phyloP scores from a whole-genome alignment of 2,888 invertebrate genomes.

The Coecobrya sp. region DNA sequence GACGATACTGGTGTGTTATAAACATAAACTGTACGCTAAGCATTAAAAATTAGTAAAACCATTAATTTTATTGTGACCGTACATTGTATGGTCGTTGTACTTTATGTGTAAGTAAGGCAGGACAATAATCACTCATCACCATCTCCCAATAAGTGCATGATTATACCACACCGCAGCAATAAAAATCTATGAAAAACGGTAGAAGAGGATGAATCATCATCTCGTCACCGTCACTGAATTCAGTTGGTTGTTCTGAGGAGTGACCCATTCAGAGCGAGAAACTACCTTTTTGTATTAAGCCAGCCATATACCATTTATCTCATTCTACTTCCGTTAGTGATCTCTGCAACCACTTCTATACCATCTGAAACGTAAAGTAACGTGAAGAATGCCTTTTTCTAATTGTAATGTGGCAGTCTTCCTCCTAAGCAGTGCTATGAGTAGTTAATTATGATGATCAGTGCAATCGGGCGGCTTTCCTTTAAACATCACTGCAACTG shows the following conservation, averaged over 20 bases:
- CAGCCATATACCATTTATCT: slow-evolving; percentile 40
- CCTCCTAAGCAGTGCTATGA: too few species aligned
- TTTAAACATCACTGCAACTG: background rate
- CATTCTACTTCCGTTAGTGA: slow-evolving; percentile 73
- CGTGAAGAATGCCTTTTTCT: too few species aligned
- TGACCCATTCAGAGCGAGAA: slow-evolving; percentile 55
- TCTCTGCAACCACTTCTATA: slow-evolving; percentile 48
- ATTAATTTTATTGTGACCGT: slow-evolving; percentile 45
- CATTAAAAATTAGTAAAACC: slow-evolving; percentile 44
- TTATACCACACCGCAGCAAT: slow-evolving; percentile 26
- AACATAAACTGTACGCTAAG: slow-evolving; percentile 28
- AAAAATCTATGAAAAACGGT: slow-evolving; percentile 30
- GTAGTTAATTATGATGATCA: too few species aligned
- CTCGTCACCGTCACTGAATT: background rate
- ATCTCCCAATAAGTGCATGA: slow-evolving; percentile 37
- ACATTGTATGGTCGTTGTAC: slow-evolving; percentile 37
- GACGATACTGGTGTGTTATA: background rate
- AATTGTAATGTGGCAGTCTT: too few species aligned
- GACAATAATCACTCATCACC: slow-evolving; percentile 40
- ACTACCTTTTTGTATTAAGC: slow-evolving; percentile 55
- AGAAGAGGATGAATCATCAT: slow-evolving; percentile 62
- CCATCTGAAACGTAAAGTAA: too few species aligned
- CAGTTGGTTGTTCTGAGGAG: slow-evolving; percentile 31
- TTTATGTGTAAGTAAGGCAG: slow-evolving; percentile 4
- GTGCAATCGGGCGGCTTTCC: too few species aligned